A percentile compares a stretch with the other conserved stretches of the same genome.
These are phyloP conservation scores for Grallaria varia DNA, from an alignment of 2,113 vertebrate genomes.

Conservation along the genomic window DNA sequence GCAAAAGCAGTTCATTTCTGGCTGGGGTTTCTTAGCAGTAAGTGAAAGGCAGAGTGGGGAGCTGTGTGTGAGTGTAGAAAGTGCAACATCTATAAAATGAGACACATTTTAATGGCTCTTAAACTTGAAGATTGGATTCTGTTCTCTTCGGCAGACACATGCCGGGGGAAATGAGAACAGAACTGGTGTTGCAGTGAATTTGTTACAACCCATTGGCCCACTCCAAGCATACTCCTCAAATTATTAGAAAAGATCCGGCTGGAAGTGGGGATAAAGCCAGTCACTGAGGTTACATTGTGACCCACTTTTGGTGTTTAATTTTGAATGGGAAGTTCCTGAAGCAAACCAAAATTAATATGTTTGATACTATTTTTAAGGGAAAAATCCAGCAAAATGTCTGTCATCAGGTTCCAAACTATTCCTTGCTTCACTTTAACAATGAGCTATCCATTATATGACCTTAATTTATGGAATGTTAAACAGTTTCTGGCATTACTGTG, in stretches of 20 bases:
- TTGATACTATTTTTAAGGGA: constrained; percentile 20
- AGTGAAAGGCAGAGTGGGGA: background rate
- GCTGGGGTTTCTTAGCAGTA: background rate
- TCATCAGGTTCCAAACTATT: background rate
- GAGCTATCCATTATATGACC: constrained; percentile 29
- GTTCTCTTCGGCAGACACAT: background rate
- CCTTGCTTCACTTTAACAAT: constrained; percentile 1
- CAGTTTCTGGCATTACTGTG: constrained; percentile 45
- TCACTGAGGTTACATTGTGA: background rate
- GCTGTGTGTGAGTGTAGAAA: background rate
- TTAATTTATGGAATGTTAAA: constrained; percentile 64
- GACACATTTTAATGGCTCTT: background rate
- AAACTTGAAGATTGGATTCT: background rate
- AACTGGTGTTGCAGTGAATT: background rate
- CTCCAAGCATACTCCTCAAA: background rate
- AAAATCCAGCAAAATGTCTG: constrained; percentile 1
- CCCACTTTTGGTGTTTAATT: background rate
- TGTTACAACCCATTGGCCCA: background rate
- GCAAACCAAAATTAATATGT: background rate
- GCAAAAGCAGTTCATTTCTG: background rate
- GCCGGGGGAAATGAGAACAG: background rate
- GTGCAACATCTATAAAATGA: background rate
- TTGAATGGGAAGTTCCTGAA: background rate
- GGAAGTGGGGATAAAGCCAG: background rate
- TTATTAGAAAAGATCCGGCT: background rate